Evolutionary conservation across 2,113 vertebrate species (phyloP).

Genomic region (Menidia beryllina): DNA sequence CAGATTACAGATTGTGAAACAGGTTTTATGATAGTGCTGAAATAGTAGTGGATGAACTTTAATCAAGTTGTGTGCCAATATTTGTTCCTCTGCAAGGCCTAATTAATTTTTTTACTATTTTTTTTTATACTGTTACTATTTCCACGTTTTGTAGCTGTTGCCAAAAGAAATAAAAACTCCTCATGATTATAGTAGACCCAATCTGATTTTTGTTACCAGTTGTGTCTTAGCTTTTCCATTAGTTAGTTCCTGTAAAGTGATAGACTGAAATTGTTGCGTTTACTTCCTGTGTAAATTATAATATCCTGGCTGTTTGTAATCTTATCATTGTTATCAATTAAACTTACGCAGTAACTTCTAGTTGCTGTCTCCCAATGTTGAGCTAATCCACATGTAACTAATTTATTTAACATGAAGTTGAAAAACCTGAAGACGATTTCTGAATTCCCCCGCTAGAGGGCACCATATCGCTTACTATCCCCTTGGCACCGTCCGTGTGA

Average conservation of each 20-base stretch:
- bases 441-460: slow-evolving; percentile 52
- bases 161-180: too few species aligned
- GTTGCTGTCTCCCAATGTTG: neutral
- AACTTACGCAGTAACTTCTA: neutral
- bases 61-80: neutral
- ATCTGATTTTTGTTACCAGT: too few species aligned
- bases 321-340: neutral
- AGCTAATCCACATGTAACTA: neutral
- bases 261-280: too few species aligned
- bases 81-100: neutral
- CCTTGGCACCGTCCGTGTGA: neutral
- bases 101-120: neutral
- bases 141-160: neutral
- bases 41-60: neutral
- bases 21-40: neutral
- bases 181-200: too few species aligned
- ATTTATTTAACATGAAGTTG: too few species aligned
- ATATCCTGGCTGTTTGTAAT: too few species aligned
- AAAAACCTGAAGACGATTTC: neutral
- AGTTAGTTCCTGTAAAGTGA: too few species aligned
- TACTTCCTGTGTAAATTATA: too few species aligned
- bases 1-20: too few species aligned
- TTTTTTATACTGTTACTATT: neutral
- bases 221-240: too few species aligned
- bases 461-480: slow-evolving; percentile 38